phyloP scores from a whole-genome alignment of 2,888 invertebrate genomes.

The Mesoligia furuncula region DNA sequence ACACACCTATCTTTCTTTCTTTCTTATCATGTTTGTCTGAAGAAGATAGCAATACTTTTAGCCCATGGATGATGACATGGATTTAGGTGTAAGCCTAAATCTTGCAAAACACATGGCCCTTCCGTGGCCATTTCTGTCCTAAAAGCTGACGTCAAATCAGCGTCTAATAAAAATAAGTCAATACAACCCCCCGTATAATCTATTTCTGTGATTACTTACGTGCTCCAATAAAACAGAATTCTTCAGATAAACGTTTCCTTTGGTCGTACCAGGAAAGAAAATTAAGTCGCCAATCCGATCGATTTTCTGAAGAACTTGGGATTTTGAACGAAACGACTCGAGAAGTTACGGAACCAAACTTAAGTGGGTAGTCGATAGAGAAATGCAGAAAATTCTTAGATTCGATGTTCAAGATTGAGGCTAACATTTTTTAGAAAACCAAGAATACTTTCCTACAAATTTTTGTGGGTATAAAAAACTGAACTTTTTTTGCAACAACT shows the following conservation, averaged over 20 bases:
- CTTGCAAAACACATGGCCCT: not conserved
- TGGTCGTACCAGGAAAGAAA: constrained; percentile 31
- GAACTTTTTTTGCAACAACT: not conserved
- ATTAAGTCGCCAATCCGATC: constrained; percentile 48
- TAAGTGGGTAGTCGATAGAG: constrained; percentile 15
- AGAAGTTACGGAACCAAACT: constrained; percentile 23
- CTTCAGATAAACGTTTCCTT: constrained; percentile 42
- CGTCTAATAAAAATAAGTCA: constrained; percentile 9
- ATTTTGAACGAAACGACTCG: constrained; percentile 48
- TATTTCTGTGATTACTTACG: constrained; percentile 51
- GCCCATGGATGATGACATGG: too few relatives aligned
- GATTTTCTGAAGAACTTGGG: constrained; percentile 40
- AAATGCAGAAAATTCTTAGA: constrained; percentile 18
- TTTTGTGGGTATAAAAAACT: not conserved
- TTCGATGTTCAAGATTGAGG: constrained; percentile 2
- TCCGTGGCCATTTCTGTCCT: not conserved
- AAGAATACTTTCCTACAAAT: not conserved
- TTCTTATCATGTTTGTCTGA: not conserved
- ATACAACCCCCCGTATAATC: constrained; percentile 22
- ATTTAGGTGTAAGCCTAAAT: too few relatives aligned
- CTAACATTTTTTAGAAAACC: constrained; percentile 5
- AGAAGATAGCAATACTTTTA: not conserved
- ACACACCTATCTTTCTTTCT: not conserved
- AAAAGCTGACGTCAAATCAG: not conserved
- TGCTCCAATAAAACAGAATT: constrained; percentile 57